Percentiles rank a stretch among this genome's conserved stretches.
Evolutionary conservation across 2,797 vertebrate species (phyloP).

Genomic region (Gymnoscopelus braueri): DNA sequence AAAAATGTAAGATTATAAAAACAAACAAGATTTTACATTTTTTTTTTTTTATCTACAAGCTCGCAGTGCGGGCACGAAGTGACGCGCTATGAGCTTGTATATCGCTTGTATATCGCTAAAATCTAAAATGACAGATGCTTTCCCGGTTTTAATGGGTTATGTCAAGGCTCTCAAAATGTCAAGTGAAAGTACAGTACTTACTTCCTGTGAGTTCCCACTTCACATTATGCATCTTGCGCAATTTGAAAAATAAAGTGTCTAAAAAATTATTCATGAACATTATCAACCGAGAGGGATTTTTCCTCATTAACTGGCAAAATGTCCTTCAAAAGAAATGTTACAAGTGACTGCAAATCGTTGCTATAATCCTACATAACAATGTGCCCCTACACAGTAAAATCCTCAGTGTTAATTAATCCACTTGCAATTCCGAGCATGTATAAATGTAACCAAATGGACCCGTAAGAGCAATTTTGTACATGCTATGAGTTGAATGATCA

Average conservation of each 20-base stretch:
- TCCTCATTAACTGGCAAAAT: constrained; percentile 42
- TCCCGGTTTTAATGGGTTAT: too few species aligned
- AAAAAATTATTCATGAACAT: constrained; percentile 63
- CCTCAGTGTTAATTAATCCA: constrained; percentile 11
- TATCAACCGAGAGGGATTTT: constrained; percentile 31
- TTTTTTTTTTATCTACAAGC: too few species aligned
- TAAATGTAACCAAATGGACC: too few species aligned
- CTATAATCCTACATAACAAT: constrained; percentile 41
- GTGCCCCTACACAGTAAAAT: constrained; percentile 17
- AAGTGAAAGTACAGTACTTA: constrained; percentile 31
- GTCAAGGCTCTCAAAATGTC: constrained; percentile 36
- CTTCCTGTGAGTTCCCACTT: constrained; percentile 26
- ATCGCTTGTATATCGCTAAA: too few species aligned
- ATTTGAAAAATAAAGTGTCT: constrained; percentile 57
- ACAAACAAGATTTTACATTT: too few species aligned
- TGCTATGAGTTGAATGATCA: too few species aligned
- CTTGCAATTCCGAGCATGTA: too few species aligned
- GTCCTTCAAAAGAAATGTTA: constrained; percentile 43
- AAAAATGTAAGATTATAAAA: too few species aligned
- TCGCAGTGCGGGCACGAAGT: too few species aligned
- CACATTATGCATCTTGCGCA: background rate
- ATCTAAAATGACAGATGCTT: too few species aligned
- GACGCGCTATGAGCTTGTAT: too few species aligned
- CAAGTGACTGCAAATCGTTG: constrained; percentile 47
- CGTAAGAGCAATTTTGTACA: too few species aligned